Evolutionary conservation across 2,888 invertebrate species (phyloP), one percentile per base, ranked within the genome.

Genomic region (Muschampia plurimacula): DNA sequence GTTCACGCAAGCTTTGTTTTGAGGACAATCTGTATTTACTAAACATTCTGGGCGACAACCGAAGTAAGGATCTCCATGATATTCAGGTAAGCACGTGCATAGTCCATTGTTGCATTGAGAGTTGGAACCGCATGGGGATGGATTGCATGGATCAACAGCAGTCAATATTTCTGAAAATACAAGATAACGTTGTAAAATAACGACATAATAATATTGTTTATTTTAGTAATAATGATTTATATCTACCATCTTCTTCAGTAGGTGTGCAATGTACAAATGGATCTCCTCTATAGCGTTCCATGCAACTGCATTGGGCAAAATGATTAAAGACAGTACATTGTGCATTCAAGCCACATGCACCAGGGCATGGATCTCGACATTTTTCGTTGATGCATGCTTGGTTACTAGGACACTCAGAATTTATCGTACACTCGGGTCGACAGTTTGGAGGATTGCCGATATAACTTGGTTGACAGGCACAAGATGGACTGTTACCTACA

Each of bases 11-110:
- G 97, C 96, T 83, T 95, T 96, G 81, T 96, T 94, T 77, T 96
- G 94, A 8, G 96, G 88, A 84, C 97, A 98, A 81, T 97, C 97
- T 13, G 93, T 93, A 81, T 96, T 97, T 46, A 96, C 88, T 44
- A 97, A 95, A 86, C 97, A 97, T 89, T 97, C 97, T n/a, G 97
- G 97, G 78, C 97, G 95, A 84, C 97, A 98, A 39, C 96, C 96
- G 77, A 95, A 90, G 81, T 97, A 97, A 3, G 97, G 97, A 90
- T 97, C 97, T 36, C 97, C 98, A 80, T 96, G 95, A 83, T 96
- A 97, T 84, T 97, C 96, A 0, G 95, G 93, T 65, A 97, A 83
- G 84, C 98, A 98, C 22, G 95, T 95, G 81, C 97, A 97, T 66
- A 95, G 82, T 57, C 97, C 97, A 78, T 96, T 93, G 77, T 90